Conservation (phyloP, 2,888 invertebrate genomes). For the Drosophila anceps region DNA sequence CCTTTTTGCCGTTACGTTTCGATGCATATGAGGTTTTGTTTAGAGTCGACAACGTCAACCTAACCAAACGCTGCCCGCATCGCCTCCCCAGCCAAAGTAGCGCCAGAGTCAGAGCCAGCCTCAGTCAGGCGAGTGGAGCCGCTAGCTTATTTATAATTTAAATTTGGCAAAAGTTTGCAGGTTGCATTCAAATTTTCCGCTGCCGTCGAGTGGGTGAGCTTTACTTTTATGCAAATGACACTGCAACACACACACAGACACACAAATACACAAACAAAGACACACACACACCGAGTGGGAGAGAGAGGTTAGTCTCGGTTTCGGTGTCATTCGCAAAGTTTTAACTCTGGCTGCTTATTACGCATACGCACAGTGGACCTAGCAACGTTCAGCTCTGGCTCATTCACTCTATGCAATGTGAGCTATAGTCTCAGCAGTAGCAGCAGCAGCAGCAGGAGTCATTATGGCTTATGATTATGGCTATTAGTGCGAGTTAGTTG, state of each 20-base stretch:
- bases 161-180: slow-evolving; percentile 79
- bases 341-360: slow-evolving; percentile 44
- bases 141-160: slow-evolving; percentile 79
- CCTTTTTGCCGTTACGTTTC: slow-evolving; percentile 81
- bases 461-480: slow-evolving; percentile 80
- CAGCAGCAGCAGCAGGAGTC: slow-evolving; percentile 62
- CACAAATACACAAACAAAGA: slow-evolving; percentile 4
- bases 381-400: neutral
- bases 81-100: slow-evolving; percentile 21
- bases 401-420: slow-evolving; percentile 43
- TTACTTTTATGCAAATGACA: slow-evolving; percentile 80
- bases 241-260: slow-evolving; percentile 44
- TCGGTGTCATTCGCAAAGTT: slow-evolving; percentile 77
- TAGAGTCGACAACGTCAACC: slow-evolving; percentile 50
- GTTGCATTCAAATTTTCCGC: slow-evolving; percentile 74
- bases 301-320: slow-evolving; percentile 29
- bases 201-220: slow-evolving; percentile 79
- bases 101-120: slow-evolving; percentile 5
- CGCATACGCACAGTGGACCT: slow-evolving; percentile 56
- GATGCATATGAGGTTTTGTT: slow-evolving; percentile 82
- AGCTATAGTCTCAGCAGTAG: slow-evolving; percentile 57
- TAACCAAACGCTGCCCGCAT: neutral
- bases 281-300: neutral
- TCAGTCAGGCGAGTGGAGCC: slow-evolving; percentile 35
- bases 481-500: slow-evolving; percentile 71